These are phyloP conservation scores for Anguilla megastoma DNA, from an alignment of 2,797 vertebrate genomes.

Conservation along the genomic window DNA sequence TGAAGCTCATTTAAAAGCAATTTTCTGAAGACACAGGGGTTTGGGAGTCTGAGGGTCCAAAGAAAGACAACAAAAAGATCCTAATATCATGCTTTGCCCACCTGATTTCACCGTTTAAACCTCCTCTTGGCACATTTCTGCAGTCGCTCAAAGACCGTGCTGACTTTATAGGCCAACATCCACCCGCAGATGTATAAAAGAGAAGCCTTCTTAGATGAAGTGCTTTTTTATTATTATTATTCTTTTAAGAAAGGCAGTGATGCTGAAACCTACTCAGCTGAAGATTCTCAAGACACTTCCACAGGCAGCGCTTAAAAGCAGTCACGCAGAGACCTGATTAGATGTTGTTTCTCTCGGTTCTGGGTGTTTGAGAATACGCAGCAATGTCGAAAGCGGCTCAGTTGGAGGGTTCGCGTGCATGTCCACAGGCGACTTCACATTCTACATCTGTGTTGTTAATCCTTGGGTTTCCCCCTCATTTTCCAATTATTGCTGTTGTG, in stretches of 20 bases:
- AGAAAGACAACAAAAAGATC: background rate
- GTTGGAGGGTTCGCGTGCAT: background rate
- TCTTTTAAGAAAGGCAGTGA: background rate
- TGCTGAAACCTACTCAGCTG: background rate
- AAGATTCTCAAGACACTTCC: background rate
- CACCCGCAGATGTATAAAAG: background rate
- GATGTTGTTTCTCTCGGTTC: background rate
- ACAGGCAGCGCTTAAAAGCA: background rate
- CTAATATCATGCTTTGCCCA: background rate
- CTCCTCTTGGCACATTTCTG: background rate
- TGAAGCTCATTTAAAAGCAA: background rate
- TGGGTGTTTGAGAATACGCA: background rate
- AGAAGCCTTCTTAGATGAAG: background rate
- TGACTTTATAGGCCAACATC: background rate
- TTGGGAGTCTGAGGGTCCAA: background rate
- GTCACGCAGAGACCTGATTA: background rate
- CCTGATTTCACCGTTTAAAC: background rate
- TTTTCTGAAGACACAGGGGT: background rate
- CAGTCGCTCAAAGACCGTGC: background rate
- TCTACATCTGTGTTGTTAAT: background rate
- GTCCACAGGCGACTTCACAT: background rate
- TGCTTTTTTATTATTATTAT: background rate
- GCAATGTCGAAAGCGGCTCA: background rate
- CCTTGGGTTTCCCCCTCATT: slow-evolving; percentile 7
- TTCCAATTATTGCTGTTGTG: slow-evolving; percentile 25